Evolutionary conservation across 1,140 invertebrate species (phyloP).

Genomic region (Antheraea mylitta): DNA sequence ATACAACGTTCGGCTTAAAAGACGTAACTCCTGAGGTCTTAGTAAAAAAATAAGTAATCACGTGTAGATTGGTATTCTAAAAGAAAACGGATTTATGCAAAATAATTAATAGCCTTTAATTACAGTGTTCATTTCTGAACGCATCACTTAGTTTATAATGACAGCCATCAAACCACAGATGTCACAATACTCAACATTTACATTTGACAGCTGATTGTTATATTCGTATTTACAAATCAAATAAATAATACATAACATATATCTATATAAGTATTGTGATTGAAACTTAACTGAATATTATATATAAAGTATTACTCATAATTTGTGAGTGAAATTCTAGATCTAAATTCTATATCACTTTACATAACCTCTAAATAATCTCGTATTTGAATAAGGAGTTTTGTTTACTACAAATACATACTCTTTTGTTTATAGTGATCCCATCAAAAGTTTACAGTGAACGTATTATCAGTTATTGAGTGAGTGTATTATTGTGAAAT

Average conservation of each 20-base stretch:
- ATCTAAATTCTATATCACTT: background rate
- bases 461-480: background rate
- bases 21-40: no score
- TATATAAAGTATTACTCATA: background rate
- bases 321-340: background rate
- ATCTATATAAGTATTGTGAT: background rate
- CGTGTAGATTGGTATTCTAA: no score
- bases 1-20: no score
- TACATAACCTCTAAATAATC: background rate
- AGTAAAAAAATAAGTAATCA: no score
- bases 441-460: background rate
- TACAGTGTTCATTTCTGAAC: background rate
- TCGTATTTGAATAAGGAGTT: background rate
- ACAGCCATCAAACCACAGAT: background rate
- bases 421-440: background rate
- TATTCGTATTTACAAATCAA: background rate
- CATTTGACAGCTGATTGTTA: slow-evolving; percentile 8
- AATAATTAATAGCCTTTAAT: no score
- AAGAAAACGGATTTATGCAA: no score
- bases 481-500: background rate
- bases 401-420: background rate
- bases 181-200: background rate
- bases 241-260: background rate
- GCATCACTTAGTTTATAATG: no score
- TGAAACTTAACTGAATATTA: background rate